These are phyloP conservation scores for Bombus consobrinus DNA, from an alignment of 1,140 invertebrate species.

Conservation along the genomic window DNA sequence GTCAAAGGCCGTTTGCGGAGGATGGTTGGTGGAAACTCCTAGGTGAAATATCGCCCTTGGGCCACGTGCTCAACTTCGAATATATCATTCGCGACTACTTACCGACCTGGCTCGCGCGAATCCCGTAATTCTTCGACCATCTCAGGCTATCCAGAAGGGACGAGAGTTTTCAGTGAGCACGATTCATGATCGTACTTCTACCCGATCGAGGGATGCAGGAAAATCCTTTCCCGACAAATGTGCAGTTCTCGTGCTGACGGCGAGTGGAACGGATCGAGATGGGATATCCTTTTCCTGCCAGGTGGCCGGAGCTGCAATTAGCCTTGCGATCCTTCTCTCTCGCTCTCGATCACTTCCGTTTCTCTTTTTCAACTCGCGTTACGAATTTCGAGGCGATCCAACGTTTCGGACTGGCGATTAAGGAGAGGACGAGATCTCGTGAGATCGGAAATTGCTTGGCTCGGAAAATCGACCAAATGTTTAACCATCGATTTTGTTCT, in stretches of 20 bases:
- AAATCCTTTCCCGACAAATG: constrained; percentile 49
- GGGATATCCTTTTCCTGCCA: constrained; percentile 38
- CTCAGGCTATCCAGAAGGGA: constrained; percentile 25
- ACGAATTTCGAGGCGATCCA: constrained; percentile 26
- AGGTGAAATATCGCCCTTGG: constrained; percentile 67
- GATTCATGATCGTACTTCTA: constrained; percentile 39
- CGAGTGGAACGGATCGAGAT: constrained; percentile 33
- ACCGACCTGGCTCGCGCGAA: constrained; percentile 42
- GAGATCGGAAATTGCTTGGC: neutral
- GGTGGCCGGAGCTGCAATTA: constrained; percentile 32
- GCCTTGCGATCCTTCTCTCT: neutral
- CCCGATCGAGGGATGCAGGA: constrained; percentile 34
- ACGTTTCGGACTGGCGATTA: constrained; percentile 29
- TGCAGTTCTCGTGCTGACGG: constrained; percentile 49
- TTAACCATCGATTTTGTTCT: neutral
- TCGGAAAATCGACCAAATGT: neutral
- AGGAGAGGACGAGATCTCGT: neutral
- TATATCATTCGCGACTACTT: constrained; percentile 75
- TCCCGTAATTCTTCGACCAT: constrained; percentile 58
- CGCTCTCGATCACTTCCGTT: neutral
- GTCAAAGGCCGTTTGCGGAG: constrained; percentile 57
- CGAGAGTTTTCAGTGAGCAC: constrained; percentile 35
- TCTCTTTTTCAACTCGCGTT: constrained; percentile 22
- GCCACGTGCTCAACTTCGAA: constrained; percentile 67
- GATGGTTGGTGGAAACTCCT: constrained; percentile 39